Percentiles rank a stretch among this genome's conserved stretches.
These are phyloP conservation scores for Hirundichthys speculiger DNA, from an alignment of 2,113 vertebrate genomes.

Conservation along the genomic window DNA sequence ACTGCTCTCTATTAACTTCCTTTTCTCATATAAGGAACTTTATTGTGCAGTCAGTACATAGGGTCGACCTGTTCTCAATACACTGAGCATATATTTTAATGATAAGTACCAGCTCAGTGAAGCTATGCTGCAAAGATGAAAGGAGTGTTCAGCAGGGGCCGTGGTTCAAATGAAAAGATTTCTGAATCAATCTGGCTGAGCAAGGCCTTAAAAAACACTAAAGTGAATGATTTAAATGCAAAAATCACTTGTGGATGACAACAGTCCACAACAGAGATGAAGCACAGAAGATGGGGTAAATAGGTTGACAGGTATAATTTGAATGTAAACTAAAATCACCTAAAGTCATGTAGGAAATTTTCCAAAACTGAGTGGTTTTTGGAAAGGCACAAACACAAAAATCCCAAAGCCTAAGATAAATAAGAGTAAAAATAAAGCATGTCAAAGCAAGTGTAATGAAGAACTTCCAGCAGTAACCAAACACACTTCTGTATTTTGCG, in stretches of 20 bases:
- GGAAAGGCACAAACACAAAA: neutral
- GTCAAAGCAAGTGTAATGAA: constrained; percentile 2
- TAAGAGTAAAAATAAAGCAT: neutral
- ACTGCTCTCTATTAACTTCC: constrained; percentile 14
- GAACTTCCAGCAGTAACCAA: constrained; percentile 14
- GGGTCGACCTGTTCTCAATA: constrained; percentile 32
- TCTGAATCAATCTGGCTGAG: constrained; percentile 9
- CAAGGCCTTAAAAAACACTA: too few species aligned
- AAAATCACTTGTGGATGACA: too few species aligned
- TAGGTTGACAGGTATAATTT: neutral
- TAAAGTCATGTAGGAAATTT: too few species aligned
- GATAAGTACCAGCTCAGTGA: too few species aligned
- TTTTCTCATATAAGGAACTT: neutral
- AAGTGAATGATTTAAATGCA: too few species aligned
- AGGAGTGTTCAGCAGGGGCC: too few species aligned
- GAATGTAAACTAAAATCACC: too few species aligned
- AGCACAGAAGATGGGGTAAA: neutral
- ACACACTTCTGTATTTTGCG: too few species aligned
- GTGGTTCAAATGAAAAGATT: constrained; percentile 2
- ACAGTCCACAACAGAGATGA: too few species aligned
- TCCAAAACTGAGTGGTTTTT: too few species aligned
- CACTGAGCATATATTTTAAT: too few species aligned
- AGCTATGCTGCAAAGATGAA: constrained; percentile 8
- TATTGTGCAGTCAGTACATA: constrained; percentile 12
- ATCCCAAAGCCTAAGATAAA: neutral